Percentiles rank a stretch among this genome's conserved stretches.
phyloP scores from a whole-genome alignment of 2,888 invertebrate genomes.

The Celastrina argiolus region DNA sequence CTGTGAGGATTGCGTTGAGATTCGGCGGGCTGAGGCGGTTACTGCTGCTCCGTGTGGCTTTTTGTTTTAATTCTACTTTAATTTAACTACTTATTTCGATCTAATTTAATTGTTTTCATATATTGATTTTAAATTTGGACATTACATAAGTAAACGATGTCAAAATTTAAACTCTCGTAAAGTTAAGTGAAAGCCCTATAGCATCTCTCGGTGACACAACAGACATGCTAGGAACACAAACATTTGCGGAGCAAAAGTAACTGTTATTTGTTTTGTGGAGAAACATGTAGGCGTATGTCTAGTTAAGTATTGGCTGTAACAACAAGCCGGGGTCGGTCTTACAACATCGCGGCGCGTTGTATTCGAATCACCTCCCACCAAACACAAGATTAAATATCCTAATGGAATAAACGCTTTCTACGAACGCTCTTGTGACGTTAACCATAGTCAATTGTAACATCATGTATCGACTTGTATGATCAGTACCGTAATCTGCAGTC shows the following conservation, averaged over 20 bases:
- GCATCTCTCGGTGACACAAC: constrained; percentile 16
- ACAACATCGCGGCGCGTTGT: constrained; percentile 8
- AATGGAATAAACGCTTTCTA: background rate
- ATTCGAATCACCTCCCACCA: background rate
- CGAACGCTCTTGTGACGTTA: background rate
- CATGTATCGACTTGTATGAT: background rate
- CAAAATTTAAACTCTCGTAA: constrained; percentile 9
- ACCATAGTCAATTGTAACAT: background rate
- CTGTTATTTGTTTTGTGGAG: constrained; percentile 6
- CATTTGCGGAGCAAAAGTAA: constrained; percentile 9
- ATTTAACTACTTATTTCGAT: background rate
- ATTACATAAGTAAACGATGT: background rate
- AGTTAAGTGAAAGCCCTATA: constrained; percentile 8
- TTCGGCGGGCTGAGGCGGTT: constrained; percentile 44
- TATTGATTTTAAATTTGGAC: background rate
- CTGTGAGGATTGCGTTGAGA: constrained; percentile 58
- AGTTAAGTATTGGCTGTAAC: constrained; percentile 19
- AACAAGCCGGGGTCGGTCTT: constrained; percentile 21
- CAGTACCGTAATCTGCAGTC: background rate
- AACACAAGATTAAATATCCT: constrained; percentile 9
- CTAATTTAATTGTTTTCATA: background rate
- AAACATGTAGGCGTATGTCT: constrained; percentile 9
- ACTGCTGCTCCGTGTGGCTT: constrained; percentile 27
- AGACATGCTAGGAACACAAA: constrained; percentile 15
- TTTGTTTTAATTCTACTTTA: background rate